Base-by-base conservation (phyloP, 2,113 vertebrate genomes). In the Phoxinus phoxinus region DNA sequence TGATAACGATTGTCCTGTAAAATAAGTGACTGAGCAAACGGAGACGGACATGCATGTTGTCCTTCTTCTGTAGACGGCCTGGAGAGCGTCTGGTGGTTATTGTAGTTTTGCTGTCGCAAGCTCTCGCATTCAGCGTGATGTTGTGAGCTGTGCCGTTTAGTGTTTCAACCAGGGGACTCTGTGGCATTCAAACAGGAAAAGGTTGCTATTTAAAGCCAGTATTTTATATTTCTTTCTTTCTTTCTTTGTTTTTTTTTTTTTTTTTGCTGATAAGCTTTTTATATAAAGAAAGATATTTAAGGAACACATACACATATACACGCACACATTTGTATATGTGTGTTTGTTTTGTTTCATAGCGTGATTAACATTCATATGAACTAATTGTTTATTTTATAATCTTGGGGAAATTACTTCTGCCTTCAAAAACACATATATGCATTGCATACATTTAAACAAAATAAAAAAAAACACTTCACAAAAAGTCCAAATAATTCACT, bases 171-270 rank as follows among this genome's bases (percentile, higher is more conserved):
- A 96, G 96, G 96, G 96, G 98, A 99, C 98, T 99, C 98, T 99
- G 98, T 99, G 98, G 98, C 98, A 99, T 99, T 98, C 96, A 96
- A 97, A 96, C 93, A 96, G 96, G 97, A 94, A 96, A 96, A 95
- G 95, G 96, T 97, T 96, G 96, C 96, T 96, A 96, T 97, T 97
- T 94, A 95, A 97, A 96, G 97, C 97, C 97, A 98, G 97, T 98
- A 97, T 97, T 95, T 95, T 69, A 88, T 91, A 91, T 92, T 91
- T 96, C 96, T 95, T 95, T 81, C 89, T 89, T 90, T 93, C 90
- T 96, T 96, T 97, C 6, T 35, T 35, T 6, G 4, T 92, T 95
- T 94, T 93, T 84, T 91, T 88, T 91, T 89, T 90, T 96, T 94
- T 96, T 94, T 95, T 95, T 96, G 94, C 94, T 96, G 92, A 23